Evolutionary conservation across 2,888 invertebrate genomes (phyloP), one percentile per base, ranked within the genome.

Genomic region (Tenthredo livida): DNA sequence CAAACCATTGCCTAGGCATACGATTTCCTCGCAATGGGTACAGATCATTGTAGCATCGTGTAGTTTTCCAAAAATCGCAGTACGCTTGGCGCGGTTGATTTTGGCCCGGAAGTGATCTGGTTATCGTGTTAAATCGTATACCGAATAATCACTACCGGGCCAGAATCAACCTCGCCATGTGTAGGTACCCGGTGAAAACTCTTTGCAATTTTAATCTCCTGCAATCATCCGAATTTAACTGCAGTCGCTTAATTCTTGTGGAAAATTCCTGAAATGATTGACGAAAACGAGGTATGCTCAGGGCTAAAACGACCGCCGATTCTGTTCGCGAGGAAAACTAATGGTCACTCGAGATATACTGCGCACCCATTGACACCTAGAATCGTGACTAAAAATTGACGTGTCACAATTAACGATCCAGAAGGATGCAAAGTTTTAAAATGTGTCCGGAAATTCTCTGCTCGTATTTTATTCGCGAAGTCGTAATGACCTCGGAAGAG

Each of bases 271-370:
- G 12, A 29, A 61, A 25, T 3, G 9, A 21, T 25, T 21, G 12
- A 29, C 25, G 61, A 10, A 29, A 61, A 25, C 25, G 9, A 25
- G 4, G 61, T 61, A 17, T 67, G 7, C 67, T 67, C 15, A 67
- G 10, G 17, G 17, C 12, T 17, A 6, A 17, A 15, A 67, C 67
- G 67, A 33, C 25, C 25, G 61, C 61, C 17, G 29, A 67, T 12
- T 67, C 33, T 15, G 1, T 67, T 67, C 15, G 40, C 15, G 72
- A 43, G 40, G 43, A 40, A 43, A 73, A 73, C 72, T 73, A 73
- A 73, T 73, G 72, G 72, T 73, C 72, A 73, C 72, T 73, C 72
- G 72, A 73, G 72, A n/a, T 73, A n/a, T 73, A 73, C 9, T n/a
- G 21, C 72, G 43, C 43, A 43, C 43, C 40, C 43, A 43, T 73